Base-by-base conservation (phyloP, 2,888 invertebrate genomes). In the Phania funesta region DNA sequence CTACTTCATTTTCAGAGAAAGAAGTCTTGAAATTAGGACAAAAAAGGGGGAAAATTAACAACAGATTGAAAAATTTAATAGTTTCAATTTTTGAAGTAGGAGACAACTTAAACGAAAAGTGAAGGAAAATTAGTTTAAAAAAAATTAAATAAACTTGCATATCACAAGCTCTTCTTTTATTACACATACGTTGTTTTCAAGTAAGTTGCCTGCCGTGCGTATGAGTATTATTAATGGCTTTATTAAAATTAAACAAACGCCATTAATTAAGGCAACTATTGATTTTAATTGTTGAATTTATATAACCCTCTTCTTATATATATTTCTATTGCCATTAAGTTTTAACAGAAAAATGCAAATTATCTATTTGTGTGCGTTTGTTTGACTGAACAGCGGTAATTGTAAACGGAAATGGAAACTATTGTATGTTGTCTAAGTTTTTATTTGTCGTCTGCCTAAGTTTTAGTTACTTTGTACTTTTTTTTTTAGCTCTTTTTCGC, bases 391-490 rank as follows among this genome's bases (percentile, higher is more conserved):
- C 50, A 44, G 50, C 71, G 78, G 78, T 79, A 73, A 79, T 79
- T 79, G 54, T 58, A 48, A 79, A 44, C 56, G 78, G 78, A 79
- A 79, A 79, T 79, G 38, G 71, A 79, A 79, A 73, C 73, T 79
- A 50, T 65, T 73, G 65, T 79, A 58, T 79, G 78, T 73, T 65
- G 78, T 58, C 58, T 70, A 62, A 77, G 41, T 67, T 60, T 76
- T 52, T 41, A 46, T 44, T 56, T 64, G 64, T 64, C 29, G 64
- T 71, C 71, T 71, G 56, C 13, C 24, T 46, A 56, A 74, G 13
- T 32, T 74, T 74, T 54, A 18, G 41, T 41, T 73, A n/a, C n/a
- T 60, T 62, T 24, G 56, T 44, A 1, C 48, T 62, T 26, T 71
- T 26, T 44, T 24, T 11, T 50, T 1, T 64, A 41, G 3, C 24